These are phyloP conservation scores for Haliaeetus leucogaster DNA, from an alignment of 2,113 vertebrate genomes.

Conservation along the genomic window DNA sequence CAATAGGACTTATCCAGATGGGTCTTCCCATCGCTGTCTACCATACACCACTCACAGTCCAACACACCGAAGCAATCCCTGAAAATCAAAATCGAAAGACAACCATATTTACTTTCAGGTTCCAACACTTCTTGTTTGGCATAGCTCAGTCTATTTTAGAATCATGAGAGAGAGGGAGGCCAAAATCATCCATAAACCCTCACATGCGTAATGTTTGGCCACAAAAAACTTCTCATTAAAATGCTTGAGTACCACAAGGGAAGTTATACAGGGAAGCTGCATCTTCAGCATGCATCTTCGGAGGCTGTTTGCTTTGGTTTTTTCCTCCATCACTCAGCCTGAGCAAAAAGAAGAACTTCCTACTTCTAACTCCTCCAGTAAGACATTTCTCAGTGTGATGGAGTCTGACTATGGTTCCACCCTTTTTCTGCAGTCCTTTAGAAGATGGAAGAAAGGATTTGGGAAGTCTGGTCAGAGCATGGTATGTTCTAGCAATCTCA, in stretches of 20 bases:
- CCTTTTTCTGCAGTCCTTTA: neutral
- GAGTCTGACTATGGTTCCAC: neutral
- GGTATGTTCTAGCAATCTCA: neutral
- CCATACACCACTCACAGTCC: slow-evolving; percentile 98
- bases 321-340: neutral
- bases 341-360: neutral
- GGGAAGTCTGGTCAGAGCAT: neutral
- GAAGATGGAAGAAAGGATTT: neutral
- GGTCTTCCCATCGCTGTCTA: slow-evolving; percentile 95
- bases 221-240: neutral
- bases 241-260: neutral
- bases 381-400: neutral
- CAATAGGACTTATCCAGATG: slow-evolving; percentile 95
- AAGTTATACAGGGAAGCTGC: neutral
- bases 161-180: neutral
- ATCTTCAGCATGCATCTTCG: neutral
- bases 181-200: neutral
- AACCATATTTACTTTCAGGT: accelerated
- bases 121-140: neutral
- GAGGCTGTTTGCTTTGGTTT: neutral
- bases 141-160: neutral
- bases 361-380: neutral
- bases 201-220: accelerated
- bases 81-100: neutral
- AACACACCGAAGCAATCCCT: slow-evolving; percentile 96